Evolutionary conservation across 2,797 vertebrate species (phyloP), one percentile per base, ranked within the genome.

Genomic region (Cryptoprocta ferox): DNA sequence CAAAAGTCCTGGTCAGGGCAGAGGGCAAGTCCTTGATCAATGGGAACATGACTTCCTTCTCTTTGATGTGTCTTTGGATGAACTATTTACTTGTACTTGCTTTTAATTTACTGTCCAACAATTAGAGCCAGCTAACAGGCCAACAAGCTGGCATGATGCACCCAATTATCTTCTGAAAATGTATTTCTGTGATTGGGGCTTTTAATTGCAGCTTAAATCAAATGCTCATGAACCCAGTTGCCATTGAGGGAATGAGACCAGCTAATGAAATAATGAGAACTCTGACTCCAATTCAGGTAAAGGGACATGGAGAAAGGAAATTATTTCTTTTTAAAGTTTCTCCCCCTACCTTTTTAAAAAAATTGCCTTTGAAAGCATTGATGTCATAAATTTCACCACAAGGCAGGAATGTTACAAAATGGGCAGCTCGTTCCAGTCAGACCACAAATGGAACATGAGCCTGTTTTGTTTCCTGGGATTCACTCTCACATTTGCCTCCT

Each of bases 161-260:
- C 61, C 63, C 89, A 97, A 76, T 96, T 98, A 98, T 96, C 97
- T 98, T 85, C 95, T 66, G 96, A 98, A 92, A 95, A 98, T 95
- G 95, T 96, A 97, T 97, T 96, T 97, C 97, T 94, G 78, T 93
- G 96, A 84, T 95, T 96, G 94, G 95, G 91, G 91, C 96, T 97
- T 97, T 97, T 98, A 97, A 93, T 97, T 97, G 92, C 93, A 95
- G 89, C 76, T 98, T 95, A 98, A 98, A 97, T 97, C 61, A 93
- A 92, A 95, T 88, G 91, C 79, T 97, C 50, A 1, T 83, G 89
- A 95, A 94, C 75, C 79, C 95, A 61, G 95, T 86, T 70, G 68
- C 96, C 26, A 61, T 56, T 4, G 2, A 95, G 95, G 85, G 96
- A 95, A 78, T 19, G 75, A 96, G 88, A 63, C 65, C 19, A 65